Evolutionary conservation across 2,113 vertebrate genomes (phyloP).

Genomic region (Callipepla squamata): DNA sequence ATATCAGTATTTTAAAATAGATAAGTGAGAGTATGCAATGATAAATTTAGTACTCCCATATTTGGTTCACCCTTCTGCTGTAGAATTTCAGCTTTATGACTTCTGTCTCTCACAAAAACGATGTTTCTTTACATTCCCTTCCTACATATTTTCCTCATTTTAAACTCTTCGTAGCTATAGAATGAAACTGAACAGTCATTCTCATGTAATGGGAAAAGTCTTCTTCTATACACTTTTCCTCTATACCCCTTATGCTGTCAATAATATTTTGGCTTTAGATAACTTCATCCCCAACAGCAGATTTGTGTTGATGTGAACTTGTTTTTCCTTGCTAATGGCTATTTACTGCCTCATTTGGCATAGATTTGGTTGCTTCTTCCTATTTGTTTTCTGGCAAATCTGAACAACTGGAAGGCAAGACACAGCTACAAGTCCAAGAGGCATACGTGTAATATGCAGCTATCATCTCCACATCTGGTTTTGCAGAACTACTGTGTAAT

Average conservation of each 20-base stretch:
- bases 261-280: not conserved
- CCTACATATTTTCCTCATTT: not conserved
- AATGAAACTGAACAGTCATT: not conserved
- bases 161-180: not conserved
- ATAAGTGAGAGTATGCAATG: not conserved
- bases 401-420: not conserved
- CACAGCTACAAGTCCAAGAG: fast-evolving
- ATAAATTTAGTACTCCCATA: not conserved
- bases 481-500: not conserved
- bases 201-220: not conserved
- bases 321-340: not conserved
- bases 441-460: not conserved
- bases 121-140: not conserved
- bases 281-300: not conserved
- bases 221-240: not conserved
- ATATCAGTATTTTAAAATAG: not conserved
- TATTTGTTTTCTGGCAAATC: not conserved
- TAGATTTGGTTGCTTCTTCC: not conserved
- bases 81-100: not conserved
- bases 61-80: not conserved
- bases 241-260: not conserved
- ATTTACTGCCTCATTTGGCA: not conserved
- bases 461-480: not conserved
- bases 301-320: not conserved
- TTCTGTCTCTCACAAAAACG: not conserved